Conservation (phyloP, 2,797 vertebrate genomes). For the Artibeus lituratus region DNA sequence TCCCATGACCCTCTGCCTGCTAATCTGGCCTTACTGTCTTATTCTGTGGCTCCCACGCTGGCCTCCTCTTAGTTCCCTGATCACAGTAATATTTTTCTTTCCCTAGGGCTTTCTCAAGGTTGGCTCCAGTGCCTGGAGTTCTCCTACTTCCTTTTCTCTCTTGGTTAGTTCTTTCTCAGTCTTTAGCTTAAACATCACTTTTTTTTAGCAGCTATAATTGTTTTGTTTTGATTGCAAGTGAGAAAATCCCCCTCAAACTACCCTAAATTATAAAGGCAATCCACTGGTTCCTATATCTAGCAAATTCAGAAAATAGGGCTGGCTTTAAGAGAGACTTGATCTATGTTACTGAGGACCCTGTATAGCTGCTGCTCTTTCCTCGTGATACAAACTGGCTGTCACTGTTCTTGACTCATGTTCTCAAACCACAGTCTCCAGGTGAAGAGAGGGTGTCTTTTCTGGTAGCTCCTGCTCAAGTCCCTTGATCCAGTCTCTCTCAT, state of each 20-base stretch:
- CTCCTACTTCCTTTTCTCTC: neutral
- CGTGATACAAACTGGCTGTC: neutral
- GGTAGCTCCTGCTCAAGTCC: neutral
- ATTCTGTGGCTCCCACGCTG: neutral
- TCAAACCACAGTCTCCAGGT: neutral
- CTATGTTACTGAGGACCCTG: neutral
- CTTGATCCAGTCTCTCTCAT: neutral
- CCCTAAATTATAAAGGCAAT: slow-evolving; percentile 28
- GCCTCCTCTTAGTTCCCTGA: slow-evolving; percentile 2
- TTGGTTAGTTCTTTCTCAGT: neutral
- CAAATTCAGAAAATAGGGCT: neutral
- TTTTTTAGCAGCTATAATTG: neutral
- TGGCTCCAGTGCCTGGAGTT: neutral
- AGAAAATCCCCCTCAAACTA: slow-evolving; percentile 19
- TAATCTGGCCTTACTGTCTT: neutral
- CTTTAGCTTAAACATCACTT: slow-evolving; percentile 5
- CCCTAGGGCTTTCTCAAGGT: slow-evolving; percentile 17
- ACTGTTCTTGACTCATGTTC: neutral
- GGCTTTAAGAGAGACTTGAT: neutral
- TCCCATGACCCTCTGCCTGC: neutral
- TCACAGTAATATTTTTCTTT: neutral
- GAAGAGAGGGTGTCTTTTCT: neutral
- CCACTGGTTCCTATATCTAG: neutral
- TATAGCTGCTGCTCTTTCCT: neutral
- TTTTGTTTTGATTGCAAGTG: slow-evolving; percentile 34